Conservation (phyloP, 1,140 invertebrate species). For the Portunus trituberculatus region DNA sequence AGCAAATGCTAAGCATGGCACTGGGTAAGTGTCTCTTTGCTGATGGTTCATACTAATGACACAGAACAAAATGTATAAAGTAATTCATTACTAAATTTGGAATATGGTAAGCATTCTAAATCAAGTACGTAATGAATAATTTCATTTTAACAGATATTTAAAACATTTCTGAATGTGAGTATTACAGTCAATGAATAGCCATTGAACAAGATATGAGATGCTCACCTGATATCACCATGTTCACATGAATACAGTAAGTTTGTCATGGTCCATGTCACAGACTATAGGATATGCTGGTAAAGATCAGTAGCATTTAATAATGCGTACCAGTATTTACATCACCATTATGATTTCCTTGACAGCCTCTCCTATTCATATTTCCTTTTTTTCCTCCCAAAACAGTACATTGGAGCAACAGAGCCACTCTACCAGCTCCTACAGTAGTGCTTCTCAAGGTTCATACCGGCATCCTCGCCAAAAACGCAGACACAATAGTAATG, state of each 20-base stretch:
- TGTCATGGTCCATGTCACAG: background rate
- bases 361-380: background rate
- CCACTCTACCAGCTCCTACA: conserved; percentile 64
- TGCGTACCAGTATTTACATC: no score
- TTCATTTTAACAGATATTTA: no score
- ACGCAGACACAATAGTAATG: conserved; percentile 60
- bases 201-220: background rate
- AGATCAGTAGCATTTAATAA: background rate
- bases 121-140: no score
- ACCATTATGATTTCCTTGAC: no score
- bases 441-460: conserved; percentile 62
- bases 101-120: no score
- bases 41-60: background rate
- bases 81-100: background rate
- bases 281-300: no score
- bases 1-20: conserved; percentile 40
- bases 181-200: background rate
- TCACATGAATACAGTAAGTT: no score
- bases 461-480: conserved; percentile 69
- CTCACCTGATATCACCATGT: background rate
- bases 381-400: background rate
- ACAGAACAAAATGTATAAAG: background rate
- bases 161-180: no score
- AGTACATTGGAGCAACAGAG: conserved; percentile 65
- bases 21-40: conserved; percentile 31